A percentile compares a stretch with the other conserved stretches of the same genome.
Evolutionary conservation across 2,113 vertebrate genomes (phyloP).

Genomic region (Microcebus ravelobensis): DNA sequence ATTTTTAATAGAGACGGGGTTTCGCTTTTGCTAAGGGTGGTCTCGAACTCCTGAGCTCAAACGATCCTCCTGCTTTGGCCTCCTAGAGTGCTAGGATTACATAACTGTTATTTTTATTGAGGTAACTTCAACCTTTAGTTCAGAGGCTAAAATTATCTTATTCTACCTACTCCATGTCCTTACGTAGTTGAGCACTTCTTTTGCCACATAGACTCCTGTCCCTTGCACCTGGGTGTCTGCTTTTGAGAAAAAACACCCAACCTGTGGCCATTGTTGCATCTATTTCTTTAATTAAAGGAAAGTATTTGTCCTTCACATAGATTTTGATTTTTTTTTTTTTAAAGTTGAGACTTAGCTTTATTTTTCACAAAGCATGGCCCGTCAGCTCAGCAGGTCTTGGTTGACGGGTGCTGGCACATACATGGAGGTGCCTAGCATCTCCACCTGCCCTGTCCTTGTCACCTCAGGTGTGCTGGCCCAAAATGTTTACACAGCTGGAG

Average conservation of each 20-base stretch:
- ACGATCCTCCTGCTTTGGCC: too few species aligned
- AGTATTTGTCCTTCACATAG: neutral
- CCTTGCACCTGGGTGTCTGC: neutral
- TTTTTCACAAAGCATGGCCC: neutral
- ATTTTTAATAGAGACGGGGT: too few species aligned
- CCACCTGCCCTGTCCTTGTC: neutral
- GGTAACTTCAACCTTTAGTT: neutral
- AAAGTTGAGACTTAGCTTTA: neutral
- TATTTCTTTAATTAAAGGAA: conserved; percentile 1
- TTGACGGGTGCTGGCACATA: neutral
- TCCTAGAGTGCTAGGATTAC: too few species aligned
- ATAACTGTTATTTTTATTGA: neutral
- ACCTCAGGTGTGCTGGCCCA: neutral
- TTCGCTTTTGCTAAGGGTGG: too few species aligned
- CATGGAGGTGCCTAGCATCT: neutral
- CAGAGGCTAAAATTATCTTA: neutral
- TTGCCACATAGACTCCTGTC: neutral
- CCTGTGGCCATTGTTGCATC: neutral
- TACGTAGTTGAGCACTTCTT: neutral
- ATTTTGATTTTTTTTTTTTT: neutral
- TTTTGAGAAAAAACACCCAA: neutral
- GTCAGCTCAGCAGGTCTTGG: neutral
- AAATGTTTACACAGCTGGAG: neutral
- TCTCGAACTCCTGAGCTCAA: too few species aligned
- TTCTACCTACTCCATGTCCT: neutral